These are phyloP conservation scores for Hassar affinis DNA, from an alignment of 2,113 vertebrate species.

Conservation along the genomic window DNA sequence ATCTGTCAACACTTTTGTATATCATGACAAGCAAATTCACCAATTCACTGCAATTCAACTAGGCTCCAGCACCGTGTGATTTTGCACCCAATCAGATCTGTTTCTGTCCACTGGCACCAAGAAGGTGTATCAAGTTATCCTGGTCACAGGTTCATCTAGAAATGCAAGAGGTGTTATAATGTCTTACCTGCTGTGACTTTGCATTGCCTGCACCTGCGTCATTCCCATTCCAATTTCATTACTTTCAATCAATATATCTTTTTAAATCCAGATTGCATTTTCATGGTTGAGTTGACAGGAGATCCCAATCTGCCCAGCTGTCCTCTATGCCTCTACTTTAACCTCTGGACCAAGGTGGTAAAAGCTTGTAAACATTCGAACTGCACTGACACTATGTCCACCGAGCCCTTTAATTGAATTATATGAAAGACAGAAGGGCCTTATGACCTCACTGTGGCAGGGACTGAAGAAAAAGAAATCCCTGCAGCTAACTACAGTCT, in stretches of 20 bases:
- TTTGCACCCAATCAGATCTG: background rate
- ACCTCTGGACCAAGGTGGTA: constrained; percentile 36
- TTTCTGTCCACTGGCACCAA: background rate
- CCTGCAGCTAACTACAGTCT: background rate
- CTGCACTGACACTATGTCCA: constrained; percentile 17
- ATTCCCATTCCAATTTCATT: constrained; percentile 51
- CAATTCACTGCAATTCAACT: background rate
- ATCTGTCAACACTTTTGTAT: constrained; percentile 10
- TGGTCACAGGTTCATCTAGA: background rate
- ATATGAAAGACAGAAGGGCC: constrained; percentile 34
- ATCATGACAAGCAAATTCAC: constrained; percentile 1
- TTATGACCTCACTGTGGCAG: constrained; percentile 32
- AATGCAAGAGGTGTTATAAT: constrained; percentile 27
- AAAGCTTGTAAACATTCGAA: constrained; percentile 1
- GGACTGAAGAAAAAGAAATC: constrained; percentile 15
- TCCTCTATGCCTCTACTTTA: constrained; percentile 48
- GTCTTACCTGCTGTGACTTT: constrained; percentile 42
- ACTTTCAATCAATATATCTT: constrained; percentile 52
- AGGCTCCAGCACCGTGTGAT: background rate
- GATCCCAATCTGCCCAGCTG: constrained; percentile 44
- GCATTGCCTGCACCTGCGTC: constrained; percentile 24
- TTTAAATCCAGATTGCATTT: constrained; percentile 55
- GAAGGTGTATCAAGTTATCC: background rate
- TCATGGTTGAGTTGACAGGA: constrained; percentile 51
- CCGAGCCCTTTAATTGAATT: constrained; percentile 43